Conservation (phyloP, 2,113 vertebrate species). For the Hippocampus barbouri region DNA sequence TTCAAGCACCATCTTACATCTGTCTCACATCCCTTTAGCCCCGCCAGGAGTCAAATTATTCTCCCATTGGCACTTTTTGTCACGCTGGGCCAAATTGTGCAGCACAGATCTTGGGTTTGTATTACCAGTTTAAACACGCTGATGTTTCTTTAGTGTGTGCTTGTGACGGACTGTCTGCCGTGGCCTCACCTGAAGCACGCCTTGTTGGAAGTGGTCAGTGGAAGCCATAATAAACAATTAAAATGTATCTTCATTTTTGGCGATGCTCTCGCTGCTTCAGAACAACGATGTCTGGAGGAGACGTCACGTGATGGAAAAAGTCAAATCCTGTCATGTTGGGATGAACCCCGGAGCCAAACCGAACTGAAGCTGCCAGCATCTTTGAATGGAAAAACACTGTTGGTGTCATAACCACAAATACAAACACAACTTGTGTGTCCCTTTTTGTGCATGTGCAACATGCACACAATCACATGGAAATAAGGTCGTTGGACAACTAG, state of each 20-base stretch:
- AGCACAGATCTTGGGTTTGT: conserved; percentile 6
- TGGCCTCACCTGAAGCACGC: not conserved
- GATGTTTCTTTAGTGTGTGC: not conserved
- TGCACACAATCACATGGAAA: conserved; percentile 5
- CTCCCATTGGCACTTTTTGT: conserved; percentile 7
- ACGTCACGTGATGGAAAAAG: conserved; percentile 2
- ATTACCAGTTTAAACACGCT: conserved; percentile 2
- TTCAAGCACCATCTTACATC: conserved; percentile 52
- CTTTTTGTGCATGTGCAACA: conserved; percentile 6
- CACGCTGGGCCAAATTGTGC: conserved; percentile 3
- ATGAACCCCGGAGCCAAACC: not conserved
- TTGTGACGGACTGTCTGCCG: not conserved
- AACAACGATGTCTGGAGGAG: conserved; percentile 1
- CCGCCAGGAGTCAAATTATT: conserved; percentile 26
- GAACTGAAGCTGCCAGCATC: not conserved
- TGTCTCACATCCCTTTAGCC: conserved; percentile 24
- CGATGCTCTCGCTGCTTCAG: not conserved
- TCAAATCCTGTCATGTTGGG: not conserved
- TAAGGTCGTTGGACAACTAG: not conserved
- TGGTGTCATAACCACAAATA: conserved; percentile 34
- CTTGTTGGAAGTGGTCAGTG: not conserved
- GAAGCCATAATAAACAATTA: not conserved
- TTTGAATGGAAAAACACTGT: conserved; percentile 10
- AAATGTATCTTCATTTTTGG: not conserved
- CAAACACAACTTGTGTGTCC: conserved; percentile 14